Evolutionary conservation across 2,888 invertebrate genomes (phyloP).

Genomic region (Nemotelus nigrinus): DNA sequence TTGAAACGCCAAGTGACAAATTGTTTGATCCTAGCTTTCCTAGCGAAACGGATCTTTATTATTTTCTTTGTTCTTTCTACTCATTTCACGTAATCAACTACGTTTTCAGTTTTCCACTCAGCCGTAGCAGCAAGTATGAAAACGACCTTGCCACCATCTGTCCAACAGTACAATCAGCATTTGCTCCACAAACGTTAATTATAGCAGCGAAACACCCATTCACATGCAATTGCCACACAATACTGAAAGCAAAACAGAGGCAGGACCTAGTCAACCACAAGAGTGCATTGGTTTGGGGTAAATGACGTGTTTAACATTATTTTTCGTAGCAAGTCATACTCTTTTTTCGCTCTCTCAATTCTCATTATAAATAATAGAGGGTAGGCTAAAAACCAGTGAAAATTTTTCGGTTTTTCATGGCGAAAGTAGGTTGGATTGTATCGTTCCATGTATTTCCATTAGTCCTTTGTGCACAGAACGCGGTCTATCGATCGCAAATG

Average conservation of each 20-base stretch:
- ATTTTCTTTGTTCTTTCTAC: too few species aligned
- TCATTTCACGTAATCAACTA: too few species aligned
- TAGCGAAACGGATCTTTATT: too few species aligned
- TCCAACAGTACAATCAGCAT: too few species aligned
- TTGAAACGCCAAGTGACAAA: too few species aligned
- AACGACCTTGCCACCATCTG: too few species aligned
- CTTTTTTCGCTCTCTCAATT: background rate
- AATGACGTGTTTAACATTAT: constrained; percentile 21
- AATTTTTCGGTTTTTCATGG: constrained; percentile 21
- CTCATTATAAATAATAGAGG: background rate
- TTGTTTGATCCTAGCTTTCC: too few species aligned
- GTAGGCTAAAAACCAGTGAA: constrained; percentile 1
- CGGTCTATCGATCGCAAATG: too few species aligned
- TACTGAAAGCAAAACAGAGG: background rate
- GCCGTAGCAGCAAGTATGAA: too few species aligned
- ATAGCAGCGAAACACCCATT: background rate
- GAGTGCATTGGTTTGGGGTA: constrained; percentile 5
- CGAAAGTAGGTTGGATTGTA: background rate
- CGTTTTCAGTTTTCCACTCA: too few species aligned
- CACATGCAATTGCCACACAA: background rate
- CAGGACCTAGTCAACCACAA: background rate
- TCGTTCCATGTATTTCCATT: too few species aligned
- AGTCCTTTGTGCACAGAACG: too few species aligned
- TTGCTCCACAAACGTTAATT: constrained; percentile 15
- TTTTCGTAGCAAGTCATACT: constrained; percentile 14